A percentile compares a stretch with the other conserved stretches of the same genome.
phyloP scores from a whole-genome alignment of 2,797 vertebrate species.

The Choloepus didactylus region DNA sequence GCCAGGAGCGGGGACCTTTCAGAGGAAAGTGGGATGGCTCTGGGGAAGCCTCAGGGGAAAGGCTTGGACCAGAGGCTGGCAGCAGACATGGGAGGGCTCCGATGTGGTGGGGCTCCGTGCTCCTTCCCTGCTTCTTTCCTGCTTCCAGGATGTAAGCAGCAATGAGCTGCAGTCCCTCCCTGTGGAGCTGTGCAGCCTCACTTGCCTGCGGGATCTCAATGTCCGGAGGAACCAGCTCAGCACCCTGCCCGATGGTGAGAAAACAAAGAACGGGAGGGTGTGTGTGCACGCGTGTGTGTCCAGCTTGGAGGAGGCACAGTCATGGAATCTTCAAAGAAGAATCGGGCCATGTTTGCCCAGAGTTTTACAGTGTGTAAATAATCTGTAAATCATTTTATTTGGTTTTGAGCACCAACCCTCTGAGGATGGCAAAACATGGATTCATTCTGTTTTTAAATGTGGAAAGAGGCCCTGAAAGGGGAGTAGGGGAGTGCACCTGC shows the following conservation, averaged over 20 bases:
- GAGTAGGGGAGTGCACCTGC: neutral
- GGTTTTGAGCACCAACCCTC: neutral
- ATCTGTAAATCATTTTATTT: conserved; percentile 46
- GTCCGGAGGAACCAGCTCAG: conserved; percentile 93
- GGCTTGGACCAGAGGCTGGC: neutral
- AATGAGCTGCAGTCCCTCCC: conserved; percentile 95
- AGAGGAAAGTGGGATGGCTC: neutral
- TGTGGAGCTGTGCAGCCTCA: conserved; percentile 91
- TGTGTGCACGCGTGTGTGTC: neutral
- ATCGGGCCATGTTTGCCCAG: neutral
- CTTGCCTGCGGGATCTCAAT: conserved; percentile 93
- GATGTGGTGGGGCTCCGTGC: neutral
- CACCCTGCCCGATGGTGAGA: conserved; percentile 92
- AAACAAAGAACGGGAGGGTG: neutral
- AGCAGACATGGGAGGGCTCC: neutral
- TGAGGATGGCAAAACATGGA: neutral
- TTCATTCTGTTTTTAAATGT: neutral
- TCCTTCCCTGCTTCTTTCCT: neutral
- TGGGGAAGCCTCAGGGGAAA: neutral
- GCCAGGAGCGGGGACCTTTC: neutral
- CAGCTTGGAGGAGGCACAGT: neutral
- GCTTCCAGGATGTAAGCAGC: conserved; percentile 93
- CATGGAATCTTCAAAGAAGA: conserved; percentile 24
- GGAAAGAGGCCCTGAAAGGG: neutral
- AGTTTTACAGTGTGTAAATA: conserved; percentile 2